A percentile compares a stretch with the other conserved stretches of the same genome.
Evolutionary conservation across 2,888 invertebrate species (phyloP).

Genomic region (Hydriomena furcata): DNA sequence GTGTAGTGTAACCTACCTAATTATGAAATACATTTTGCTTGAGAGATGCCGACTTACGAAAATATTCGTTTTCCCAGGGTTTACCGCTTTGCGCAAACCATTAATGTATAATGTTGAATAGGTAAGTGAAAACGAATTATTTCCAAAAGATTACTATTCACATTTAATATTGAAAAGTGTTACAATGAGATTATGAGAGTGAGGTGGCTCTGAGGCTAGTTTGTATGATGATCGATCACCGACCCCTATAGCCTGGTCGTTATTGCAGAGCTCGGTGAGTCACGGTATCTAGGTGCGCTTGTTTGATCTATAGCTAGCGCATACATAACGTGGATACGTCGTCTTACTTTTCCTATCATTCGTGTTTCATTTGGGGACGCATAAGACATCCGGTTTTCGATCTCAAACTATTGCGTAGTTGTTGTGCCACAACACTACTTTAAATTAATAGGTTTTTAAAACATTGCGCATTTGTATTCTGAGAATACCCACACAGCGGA

Average conservation of each 20-base stretch:
- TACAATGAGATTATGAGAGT: neutral
- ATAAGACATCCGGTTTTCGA: constrained; percentile 23
- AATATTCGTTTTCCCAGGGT: neutral
- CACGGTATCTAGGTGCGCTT: constrained; percentile 33
- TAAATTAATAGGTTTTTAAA: constrained; percentile 22
- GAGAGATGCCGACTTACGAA: neutral
- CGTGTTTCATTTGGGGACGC: constrained; percentile 12
- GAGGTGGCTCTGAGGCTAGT: neutral
- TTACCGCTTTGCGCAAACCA: neutral
- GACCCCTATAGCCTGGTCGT: constrained; percentile 25
- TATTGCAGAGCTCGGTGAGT: constrained; percentile 26
- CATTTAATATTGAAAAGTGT: neutral
- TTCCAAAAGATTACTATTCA: too few species aligned
- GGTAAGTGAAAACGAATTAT: too few species aligned
- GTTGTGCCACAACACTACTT: constrained; percentile 18
- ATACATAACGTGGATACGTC: constrained; percentile 4
- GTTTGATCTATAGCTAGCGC: constrained; percentile 30
- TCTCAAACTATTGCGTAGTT: constrained; percentile 29
- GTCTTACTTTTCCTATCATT: constrained; percentile 22
- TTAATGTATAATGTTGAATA: too few species aligned
- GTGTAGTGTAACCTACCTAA: too few species aligned
- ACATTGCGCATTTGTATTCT: constrained; percentile 30
- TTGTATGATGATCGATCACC: constrained; percentile 26
- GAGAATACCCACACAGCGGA: constrained; percentile 22
- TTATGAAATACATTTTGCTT: neutral